Conservation (phyloP, 2,113 vertebrate species). For the Oostethus manadensis region DNA sequence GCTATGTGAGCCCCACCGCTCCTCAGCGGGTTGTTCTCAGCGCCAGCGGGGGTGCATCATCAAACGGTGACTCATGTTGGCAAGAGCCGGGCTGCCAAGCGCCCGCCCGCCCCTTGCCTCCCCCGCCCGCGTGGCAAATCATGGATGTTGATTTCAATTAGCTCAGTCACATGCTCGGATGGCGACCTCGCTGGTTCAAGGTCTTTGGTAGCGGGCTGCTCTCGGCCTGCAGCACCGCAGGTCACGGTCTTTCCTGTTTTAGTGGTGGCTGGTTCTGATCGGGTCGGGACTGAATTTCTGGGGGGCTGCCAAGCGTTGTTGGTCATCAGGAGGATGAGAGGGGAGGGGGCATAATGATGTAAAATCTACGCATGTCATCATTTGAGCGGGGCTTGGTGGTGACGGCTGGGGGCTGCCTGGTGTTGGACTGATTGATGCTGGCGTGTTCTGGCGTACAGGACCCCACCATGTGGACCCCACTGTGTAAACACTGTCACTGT, state of each 20-base stretch:
- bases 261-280: slow-evolving; percentile 36
- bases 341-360: slow-evolving; percentile 60
- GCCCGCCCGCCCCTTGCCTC: slow-evolving; percentile 26
- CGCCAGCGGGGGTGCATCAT: slow-evolving; percentile 30
- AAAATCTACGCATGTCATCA: slow-evolving; percentile 64
- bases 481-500: slow-evolving; percentile 69
- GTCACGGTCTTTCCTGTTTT: slow-evolving; percentile 45
- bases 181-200: slow-evolving; percentile 59
- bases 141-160: slow-evolving; percentile 74
- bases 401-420: slow-evolving; percentile 56
- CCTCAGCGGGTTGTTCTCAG: slow-evolving; percentile 46
- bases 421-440: slow-evolving; percentile 66
- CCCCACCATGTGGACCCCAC: slow-evolving; percentile 62
- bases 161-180: slow-evolving; percentile 57
- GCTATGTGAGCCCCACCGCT: slow-evolving; percentile 44
- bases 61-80: slow-evolving; percentile 63
- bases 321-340: slow-evolving; percentile 48
- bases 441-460: slow-evolving; percentile 48
- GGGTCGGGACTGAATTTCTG: no score
- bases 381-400: slow-evolving; percentile 60
- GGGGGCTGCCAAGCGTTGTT: slow-evolving; percentile 50
- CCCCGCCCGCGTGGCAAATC: slow-evolving; percentile 39
- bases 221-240: slow-evolving; percentile 20
- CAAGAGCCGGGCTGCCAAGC: slow-evolving; percentile 59
- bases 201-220: slow-evolving; percentile 22